These are phyloP conservation scores for Phoebastria nigripes DNA, from an alignment of 2,797 vertebrate species.

Conservation along the genomic window DNA sequence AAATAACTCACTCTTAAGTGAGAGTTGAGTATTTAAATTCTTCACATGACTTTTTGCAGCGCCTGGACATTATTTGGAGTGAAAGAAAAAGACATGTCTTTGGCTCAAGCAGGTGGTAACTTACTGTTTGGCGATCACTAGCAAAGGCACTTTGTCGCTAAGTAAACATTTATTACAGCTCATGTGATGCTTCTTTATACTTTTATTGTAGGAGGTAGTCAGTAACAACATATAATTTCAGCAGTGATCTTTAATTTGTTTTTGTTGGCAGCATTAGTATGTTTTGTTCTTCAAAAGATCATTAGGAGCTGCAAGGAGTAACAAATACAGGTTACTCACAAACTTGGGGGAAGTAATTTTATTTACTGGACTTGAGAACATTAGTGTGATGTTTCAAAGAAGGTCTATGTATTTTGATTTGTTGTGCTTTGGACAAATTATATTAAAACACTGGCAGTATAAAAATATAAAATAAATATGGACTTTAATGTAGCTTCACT, in stretches of 20 bases:
- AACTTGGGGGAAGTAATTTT: background rate
- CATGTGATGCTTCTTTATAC: background rate
- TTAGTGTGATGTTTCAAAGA: background rate
- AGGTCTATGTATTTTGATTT: background rate
- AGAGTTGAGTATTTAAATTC: background rate
- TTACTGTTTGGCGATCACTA: background rate
- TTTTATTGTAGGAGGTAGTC: background rate
- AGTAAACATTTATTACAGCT: conserved; percentile 3
- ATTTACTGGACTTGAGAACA: background rate
- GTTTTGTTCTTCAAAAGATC: background rate
- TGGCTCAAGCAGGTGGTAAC: background rate
- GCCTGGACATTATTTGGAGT: background rate
- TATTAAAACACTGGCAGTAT: background rate
- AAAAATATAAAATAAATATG: background rate
- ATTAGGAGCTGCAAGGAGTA: background rate
- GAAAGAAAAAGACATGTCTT: background rate
- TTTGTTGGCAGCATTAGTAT: background rate
- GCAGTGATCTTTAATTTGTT: background rate
- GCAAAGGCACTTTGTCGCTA: background rate
- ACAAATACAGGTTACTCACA: background rate
- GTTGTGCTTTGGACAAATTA: background rate
- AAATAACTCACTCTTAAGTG: background rate
- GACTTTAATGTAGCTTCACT: background rate
- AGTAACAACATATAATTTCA: background rate
- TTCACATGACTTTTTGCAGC: conserved; percentile 18